Evolutionary conservation across 2,888 invertebrate species (phyloP), one percentile per base, ranked within the genome.

Genomic region (Drosophila subsilvestris): DNA sequence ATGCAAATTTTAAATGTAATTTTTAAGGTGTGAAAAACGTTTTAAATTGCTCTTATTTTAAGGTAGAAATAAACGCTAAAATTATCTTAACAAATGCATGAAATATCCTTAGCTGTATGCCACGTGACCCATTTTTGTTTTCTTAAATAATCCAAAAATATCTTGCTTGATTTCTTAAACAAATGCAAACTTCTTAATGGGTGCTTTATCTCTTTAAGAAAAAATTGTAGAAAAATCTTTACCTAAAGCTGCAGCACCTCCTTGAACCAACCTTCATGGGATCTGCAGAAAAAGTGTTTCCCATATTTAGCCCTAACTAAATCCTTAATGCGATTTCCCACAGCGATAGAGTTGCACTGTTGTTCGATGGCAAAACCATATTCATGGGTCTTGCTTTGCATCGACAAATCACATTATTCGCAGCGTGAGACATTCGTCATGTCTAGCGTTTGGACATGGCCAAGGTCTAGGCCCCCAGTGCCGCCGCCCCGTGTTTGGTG

Each of bases 331-430:
- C 58, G 67, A 69, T 69, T 67, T 67, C 69, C 66, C 69, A 69
- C 58, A 58, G 47, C 51, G 67, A 67, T 67, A 69, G 47, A 67
- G 67, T 20, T 29, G 17, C 42, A 42, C 9, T 29, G 42, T 17
- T 42, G 47, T 17, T 29, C 48, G 47, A 20, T 8, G 53, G 12
- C n/a, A 22, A 45, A 32, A 60, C n/a, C 22, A 62, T 48, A 58
- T 68, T 58, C 51, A 58, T 53, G 58, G 29, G 48, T 49, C 54
- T 22, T 62, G 14, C 70, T 68, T 69, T 69, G 67, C 58, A 68
- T 70, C 67, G 70, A 84, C 82, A 86, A 84, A 84, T 82, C 81
- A 84, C 78, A 86, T 84, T 76, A 78, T 72, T 58, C 66, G 66
- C 72, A 62, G 66, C 79, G 68, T 80, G 84, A 79, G 76, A 84